Conservation (phyloP, 2,797 vertebrate genomes). For the Phalloptychus januarius region DNA sequence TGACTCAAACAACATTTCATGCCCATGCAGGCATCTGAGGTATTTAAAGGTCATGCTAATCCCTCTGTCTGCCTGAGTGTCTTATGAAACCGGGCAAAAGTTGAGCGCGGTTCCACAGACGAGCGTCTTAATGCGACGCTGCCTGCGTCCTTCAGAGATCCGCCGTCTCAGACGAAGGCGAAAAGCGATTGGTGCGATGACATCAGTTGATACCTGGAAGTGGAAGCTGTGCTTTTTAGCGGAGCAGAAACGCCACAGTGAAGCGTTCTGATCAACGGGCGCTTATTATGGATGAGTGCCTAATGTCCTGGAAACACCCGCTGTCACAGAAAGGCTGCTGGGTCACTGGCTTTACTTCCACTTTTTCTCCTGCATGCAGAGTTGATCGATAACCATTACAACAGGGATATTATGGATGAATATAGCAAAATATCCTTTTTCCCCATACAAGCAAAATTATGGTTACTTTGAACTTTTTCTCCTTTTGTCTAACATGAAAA, state of each 20-base stretch:
- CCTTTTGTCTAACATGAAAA: background rate
- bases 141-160: conserved; percentile 13
- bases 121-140: background rate
- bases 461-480: background rate
- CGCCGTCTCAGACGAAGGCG: background rate
- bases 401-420: conserved; percentile 18
- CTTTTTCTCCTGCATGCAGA: conserved; percentile 8
- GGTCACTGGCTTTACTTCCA: conserved; percentile 16
- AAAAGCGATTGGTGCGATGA: conserved; percentile 4
- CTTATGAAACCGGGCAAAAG: conserved; percentile 27
- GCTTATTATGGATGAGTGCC: conserved; percentile 14
- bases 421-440: background rate
- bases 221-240: conserved; percentile 22
- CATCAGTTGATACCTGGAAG: conserved; percentile 20
- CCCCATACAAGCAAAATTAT: background rate
- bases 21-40: conserved; percentile 5
- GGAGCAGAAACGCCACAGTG: background rate
- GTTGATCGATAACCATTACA: conserved; percentile 20
- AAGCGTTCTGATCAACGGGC: conserved; percentile 16
- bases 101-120: conserved; percentile 21
- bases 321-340: background rate
- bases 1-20: conserved; percentile 22
- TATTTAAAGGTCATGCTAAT: conserved; percentile 37
- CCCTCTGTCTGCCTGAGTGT: conserved; percentile 19
- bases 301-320: conserved; percentile 29